Evolutionary conservation across 2,113 vertebrate species (phyloP).

Genomic region (Maylandia zebra): DNA sequence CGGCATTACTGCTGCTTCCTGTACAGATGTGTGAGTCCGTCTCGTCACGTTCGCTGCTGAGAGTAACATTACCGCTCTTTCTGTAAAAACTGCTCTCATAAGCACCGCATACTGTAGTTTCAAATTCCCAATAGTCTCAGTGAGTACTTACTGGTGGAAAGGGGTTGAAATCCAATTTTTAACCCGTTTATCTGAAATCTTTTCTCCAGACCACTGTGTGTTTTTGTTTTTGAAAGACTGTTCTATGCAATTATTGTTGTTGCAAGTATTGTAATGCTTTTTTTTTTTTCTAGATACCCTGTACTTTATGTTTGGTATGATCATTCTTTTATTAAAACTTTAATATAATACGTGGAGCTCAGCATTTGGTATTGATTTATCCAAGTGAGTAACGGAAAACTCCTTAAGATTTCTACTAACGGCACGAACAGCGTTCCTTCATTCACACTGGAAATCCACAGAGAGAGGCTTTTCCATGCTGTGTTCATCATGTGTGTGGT

Average conservation of each 20-base stretch:
- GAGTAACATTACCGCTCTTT: background rate
- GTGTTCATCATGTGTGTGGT: background rate
- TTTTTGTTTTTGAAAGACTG: conserved; percentile 42
- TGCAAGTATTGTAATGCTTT: conserved; percentile 55
- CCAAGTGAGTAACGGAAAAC: background rate
- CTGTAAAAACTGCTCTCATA: background rate
- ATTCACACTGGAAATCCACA: conserved; percentile 21
- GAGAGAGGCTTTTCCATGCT: conserved; percentile 1
- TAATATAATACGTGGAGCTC: conserved; percentile 27
- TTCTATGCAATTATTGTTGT: conserved; percentile 73
- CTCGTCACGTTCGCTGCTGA: background rate
- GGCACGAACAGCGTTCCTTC: background rate
- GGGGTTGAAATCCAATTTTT: background rate
- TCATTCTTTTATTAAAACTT: conserved; percentile 73
- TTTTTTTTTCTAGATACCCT: conserved; percentile 47
- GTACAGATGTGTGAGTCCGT: background rate
- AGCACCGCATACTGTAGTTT: conserved; percentile 21
- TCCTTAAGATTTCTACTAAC: background rate
- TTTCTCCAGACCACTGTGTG: conserved; percentile 40
- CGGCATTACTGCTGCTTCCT: background rate
- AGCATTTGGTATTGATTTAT: background rate
- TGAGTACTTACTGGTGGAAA: conserved; percentile 42
- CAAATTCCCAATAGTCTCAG: conserved; percentile 16
- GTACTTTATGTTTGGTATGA: conserved; percentile 60
- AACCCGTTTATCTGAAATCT: background rate